Evolutionary conservation across 2,888 invertebrate species (phyloP).

Genomic region (Cynaeus angustus): DNA sequence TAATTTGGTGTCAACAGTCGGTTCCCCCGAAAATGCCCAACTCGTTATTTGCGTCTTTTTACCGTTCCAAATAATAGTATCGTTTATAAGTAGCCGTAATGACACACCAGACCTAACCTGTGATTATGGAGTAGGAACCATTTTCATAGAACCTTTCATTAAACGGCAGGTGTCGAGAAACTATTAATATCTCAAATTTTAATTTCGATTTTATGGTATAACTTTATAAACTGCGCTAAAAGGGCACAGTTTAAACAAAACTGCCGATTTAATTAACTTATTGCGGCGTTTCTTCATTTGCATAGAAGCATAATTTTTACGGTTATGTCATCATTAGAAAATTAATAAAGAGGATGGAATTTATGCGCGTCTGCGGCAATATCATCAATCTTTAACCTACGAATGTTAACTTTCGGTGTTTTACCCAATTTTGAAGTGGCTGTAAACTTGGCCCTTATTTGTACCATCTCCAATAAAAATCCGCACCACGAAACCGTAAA

Average conservation of each 20-base stretch:
- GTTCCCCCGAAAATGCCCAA: neutral
- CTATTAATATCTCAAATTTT: conserved; percentile 66
- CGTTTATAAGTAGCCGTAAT: conserved; percentile 49
- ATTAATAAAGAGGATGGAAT: conserved; percentile 37
- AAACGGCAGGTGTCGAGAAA: conserved; percentile 63
- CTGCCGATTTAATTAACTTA: conserved; percentile 23
- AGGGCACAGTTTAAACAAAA: conserved; percentile 38
- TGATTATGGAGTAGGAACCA: conserved; percentile 46
- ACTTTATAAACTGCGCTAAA: conserved; percentile 48
- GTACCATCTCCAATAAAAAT: conserved; percentile 42
- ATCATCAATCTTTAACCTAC: conserved; percentile 32
- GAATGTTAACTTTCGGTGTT: neutral
- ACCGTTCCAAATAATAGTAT: conserved; percentile 28
- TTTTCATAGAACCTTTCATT: conserved; percentile 66
- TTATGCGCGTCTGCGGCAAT: conserved; percentile 30
- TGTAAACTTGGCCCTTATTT: neutral
- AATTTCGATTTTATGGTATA: conserved; percentile 45
- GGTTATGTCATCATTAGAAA: conserved; percentile 39
- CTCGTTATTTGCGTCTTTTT: conserved; percentile 12
- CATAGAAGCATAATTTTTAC: conserved; percentile 28
- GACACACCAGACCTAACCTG: conserved; percentile 44
- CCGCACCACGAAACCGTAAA: conserved; percentile 49
- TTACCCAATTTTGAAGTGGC: neutral
- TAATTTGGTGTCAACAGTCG: neutral
- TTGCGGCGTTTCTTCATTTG: conserved; percentile 22